Base-by-base conservation (phyloP, 2,797 vertebrate genomes). In the Hypotaenidia okinawae region DNA sequence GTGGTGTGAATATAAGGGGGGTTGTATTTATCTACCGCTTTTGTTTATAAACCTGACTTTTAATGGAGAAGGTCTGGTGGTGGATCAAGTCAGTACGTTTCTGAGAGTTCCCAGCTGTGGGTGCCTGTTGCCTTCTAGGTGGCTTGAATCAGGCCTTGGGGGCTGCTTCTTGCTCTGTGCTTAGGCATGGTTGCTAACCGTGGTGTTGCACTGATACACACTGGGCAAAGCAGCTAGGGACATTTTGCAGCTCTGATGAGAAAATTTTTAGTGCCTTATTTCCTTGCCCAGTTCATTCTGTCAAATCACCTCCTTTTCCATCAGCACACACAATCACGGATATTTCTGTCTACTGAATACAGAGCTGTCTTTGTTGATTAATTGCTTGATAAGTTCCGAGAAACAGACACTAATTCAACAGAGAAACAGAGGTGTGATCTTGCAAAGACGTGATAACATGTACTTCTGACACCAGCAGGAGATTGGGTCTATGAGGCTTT, bases 1-100 rank as follows among this genome's bases (percentile, higher is more conserved):
- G 13, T 67, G 10, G 10, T 66, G 11, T 52, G 63, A 70, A 25
- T 54, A 5, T 10, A 33, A 16, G 5, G 1, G 0, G 0, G 16
- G 61, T 58, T 68, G 1, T 64, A 33, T 61, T 13, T 69, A 3
- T 63, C 30, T 64, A 4, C 43, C 9, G 4, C 13, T 30, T 87
- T 62, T 45, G 70, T 47, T 19, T 74, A 61, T 51, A 89, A 74
- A 68, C 5, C 27, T 37, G 10, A 16, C 79, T 89, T 76, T 63
- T 67, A 63, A 23, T 59, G 17, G 17, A 74, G 23, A 63, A 55
- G 12, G 18, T 59, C n/a, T 89, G 9, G 9, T n/a, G 85, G 41
- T 2, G 4, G 5, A 16, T 47, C 75, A 37, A 77, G 8, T 82
- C 45, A 28, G 3, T 23, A 23, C 18, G 6, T 62, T 70, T 86